These are phyloP conservation scores for Drosophila mayri DNA, from an alignment of 1,140 invertebrate species.

Conservation along the genomic window DNA sequence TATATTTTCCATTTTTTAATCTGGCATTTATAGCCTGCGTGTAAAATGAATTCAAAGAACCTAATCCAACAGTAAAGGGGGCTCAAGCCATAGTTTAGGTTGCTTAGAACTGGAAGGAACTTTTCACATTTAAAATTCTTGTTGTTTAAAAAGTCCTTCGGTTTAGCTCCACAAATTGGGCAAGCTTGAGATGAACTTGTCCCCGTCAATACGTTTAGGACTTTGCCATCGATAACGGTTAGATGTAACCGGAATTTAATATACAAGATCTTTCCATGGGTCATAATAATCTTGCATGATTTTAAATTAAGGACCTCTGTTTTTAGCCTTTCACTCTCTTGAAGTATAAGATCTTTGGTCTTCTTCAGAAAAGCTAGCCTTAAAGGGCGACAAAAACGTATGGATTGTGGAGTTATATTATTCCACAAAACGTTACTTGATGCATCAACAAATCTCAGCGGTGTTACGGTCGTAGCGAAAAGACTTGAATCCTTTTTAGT, in stretches of 20 bases:
- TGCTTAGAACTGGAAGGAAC: neutral
- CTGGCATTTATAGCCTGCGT: neutral
- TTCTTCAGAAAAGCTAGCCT: neutral
- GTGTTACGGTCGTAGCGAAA: constrained; percentile 1
- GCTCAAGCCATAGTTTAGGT: neutral
- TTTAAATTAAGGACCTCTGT: neutral
- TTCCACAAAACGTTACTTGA: neutral
- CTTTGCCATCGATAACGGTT: neutral
- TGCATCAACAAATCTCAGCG: neutral
- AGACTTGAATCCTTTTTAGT: neutral
- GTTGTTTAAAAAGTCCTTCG: neutral
- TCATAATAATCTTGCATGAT: neutral
- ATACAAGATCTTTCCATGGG: neutral
- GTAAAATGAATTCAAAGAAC: neutral
- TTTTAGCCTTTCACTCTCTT: neutral
- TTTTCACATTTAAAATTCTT: neutral
- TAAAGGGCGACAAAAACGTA: neutral
- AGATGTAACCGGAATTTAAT: neutral
- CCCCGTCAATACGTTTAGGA: neutral
- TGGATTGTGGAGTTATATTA: neutral
- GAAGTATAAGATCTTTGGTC: neutral
- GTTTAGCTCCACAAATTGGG: neutral
- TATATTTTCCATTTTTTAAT: neutral
- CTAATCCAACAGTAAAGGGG: neutral
- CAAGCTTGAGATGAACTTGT: neutral